A percentile compares a stretch with the other conserved stretches of the same genome.
phyloP scores from a whole-genome alignment of 2,797 vertebrate genomes.

The Rhinophrynus dorsalis region DNA sequence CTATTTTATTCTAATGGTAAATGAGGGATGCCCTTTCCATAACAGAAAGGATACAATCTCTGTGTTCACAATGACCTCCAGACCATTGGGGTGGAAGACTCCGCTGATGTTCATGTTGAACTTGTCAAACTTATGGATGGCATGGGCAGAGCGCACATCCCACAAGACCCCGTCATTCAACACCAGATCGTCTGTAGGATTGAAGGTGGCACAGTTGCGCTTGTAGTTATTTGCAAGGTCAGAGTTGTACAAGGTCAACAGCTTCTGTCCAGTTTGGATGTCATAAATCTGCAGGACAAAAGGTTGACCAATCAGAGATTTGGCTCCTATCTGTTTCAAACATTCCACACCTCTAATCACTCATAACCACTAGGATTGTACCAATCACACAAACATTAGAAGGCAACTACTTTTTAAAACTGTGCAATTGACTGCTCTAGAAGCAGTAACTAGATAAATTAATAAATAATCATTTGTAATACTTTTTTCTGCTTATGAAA shows the following conservation, averaged over 20 bases:
- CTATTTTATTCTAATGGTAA: no score
- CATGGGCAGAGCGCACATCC: conserved; percentile 94
- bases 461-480: no score
- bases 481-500: no score
- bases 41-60: conserved; percentile 94
- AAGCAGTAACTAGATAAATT: no score
- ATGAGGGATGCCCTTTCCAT: no score
- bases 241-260: conserved; percentile 94
- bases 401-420: no score
- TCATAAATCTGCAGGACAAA: conserved; percentile 90
- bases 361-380: no score
- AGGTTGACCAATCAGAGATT: conserved; percentile 47
- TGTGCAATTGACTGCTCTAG: no score
- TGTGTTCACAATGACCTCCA: conserved; percentile 97
- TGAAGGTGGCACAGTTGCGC: conserved; percentile 97
- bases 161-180: conserved; percentile 97
- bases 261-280: conserved; percentile 96
- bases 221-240: conserved; percentile 99
- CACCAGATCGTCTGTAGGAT: conserved; percentile 96
- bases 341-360: no score
- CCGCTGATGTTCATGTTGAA: conserved; percentile 99
- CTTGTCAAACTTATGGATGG: conserved; percentile 99
- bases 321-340: no score
- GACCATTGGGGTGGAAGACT: conserved; percentile 94
- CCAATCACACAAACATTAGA: no score